Evolutionary conservation across 2,113 vertebrate species (phyloP).

Genomic region (Caranx ignobilis): DNA sequence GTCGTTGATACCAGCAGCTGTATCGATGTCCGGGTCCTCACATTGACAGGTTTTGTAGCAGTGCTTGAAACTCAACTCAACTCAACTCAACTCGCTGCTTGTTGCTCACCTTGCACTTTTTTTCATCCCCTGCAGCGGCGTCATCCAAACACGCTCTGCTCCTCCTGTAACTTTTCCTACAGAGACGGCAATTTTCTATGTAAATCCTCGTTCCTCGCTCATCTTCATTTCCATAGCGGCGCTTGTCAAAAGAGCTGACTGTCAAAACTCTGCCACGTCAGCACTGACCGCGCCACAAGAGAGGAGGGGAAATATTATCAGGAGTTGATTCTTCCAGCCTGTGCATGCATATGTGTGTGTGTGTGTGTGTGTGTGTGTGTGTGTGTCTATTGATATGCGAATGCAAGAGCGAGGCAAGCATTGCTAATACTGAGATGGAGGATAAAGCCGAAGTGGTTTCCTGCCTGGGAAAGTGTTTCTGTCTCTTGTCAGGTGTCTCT

Average conservation of each 20-base stretch:
- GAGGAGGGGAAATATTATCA: constrained; percentile 37
- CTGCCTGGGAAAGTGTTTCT: constrained; percentile 3
- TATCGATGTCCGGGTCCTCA: not conserved
- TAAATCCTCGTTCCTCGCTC: constrained; percentile 51
- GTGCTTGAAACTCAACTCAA: not conserved
- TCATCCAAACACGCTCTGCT: not conserved
- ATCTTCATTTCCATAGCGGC: constrained; percentile 63
- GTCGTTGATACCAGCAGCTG: not conserved
- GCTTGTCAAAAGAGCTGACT: constrained; percentile 62
- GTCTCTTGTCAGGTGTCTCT: constrained; percentile 12
- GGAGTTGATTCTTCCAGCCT: constrained; percentile 14
- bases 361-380: not conserved
- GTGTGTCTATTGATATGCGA: constrained; percentile 15
- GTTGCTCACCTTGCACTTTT: constrained; percentile 60
- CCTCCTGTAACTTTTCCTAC: constrained; percentile 60
- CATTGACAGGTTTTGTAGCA: not conserved
- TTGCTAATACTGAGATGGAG: constrained; percentile 32
- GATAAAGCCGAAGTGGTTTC: constrained; percentile 4
- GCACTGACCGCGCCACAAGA: constrained; percentile 31
- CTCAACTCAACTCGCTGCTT: constrained; percentile 10
- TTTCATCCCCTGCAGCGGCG: constrained; percentile 24
- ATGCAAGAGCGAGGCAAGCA: not conserved
- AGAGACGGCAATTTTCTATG: constrained; percentile 60
- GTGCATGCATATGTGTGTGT: not conserved
- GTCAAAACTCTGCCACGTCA: constrained; percentile 61